Evolutionary conservation across 2,113 vertebrate genomes (phyloP), one percentile per base, ranked within the genome.

Genomic region (Pangasianodon hypophthalmus): DNA sequence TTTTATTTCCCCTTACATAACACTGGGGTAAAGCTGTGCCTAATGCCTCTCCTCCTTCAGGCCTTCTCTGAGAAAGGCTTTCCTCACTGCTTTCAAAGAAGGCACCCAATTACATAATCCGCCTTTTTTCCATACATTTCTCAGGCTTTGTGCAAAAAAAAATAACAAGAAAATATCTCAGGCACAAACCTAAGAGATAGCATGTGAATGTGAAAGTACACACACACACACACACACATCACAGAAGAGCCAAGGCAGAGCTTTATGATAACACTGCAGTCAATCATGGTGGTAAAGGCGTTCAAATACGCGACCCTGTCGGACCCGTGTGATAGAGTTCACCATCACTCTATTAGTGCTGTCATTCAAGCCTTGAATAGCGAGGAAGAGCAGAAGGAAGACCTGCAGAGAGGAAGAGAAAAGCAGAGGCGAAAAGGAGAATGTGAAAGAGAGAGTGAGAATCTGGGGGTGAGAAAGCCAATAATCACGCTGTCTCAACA

Each of bases 1-100:
- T 87, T 84, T 24, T 26, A 84, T 80, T 91, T 81, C 67, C 84
- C 54, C 71, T 91, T 91, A 87, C 52, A 80, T 91, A 91, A 91
- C 83, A 88, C 60, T 52, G 73, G 41, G 41, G 56, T 83, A 67
- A 58, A 60, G 64, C 84, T 85, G 67, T 11, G 64, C 71, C 32
- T 90, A 88, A 91, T 88, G 87, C 79, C 24, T 88, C 60, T 48
- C 46, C 62, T 87, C 58, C 86, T 87, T 87, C 50, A 82, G 21
- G 86, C 81, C 19, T 79, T 48, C 50, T 84, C 77, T 18, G 87
- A 83, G 79, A 62, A 62, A 88, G 48, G 19, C 62, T 85, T 83
- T 85, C 54, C 84, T 85, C n/a, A 4, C 75, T 4, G 56, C 67
- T 71, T 85, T 91, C 82, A 90, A 84, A 90, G 85, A 89, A 87